phyloP scores from a whole-genome alignment of 2,797 vertebrate species.

The Selene dorsalis region DNA sequence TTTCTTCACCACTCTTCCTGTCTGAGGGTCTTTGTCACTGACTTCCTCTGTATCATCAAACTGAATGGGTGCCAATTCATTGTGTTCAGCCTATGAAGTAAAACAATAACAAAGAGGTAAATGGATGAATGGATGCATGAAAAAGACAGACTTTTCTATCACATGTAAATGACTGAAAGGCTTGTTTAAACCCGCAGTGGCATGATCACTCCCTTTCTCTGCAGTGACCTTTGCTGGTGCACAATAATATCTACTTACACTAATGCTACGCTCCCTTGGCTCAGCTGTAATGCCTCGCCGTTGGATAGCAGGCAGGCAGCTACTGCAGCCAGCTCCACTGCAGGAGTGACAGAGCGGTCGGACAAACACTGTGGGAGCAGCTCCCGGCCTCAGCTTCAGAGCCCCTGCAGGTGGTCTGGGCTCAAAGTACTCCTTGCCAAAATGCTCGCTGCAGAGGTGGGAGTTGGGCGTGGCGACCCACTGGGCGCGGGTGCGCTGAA shows the following conservation, averaged over 20 bases:
- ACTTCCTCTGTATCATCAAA: conserved; percentile 14
- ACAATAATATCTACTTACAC: conserved; percentile 60
- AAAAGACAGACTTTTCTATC: too few relatives aligned
- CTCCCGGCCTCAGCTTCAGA: conserved; percentile 77
- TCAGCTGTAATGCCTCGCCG: conserved; percentile 38
- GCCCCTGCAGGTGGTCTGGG: conserved; percentile 39
- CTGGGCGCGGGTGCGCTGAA: conserved; percentile 78
- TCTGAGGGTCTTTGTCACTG: conserved; percentile 13
- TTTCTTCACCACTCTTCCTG: conserved; percentile 5
- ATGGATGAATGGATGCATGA: background rate
- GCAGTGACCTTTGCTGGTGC: background rate
- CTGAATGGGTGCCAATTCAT: conserved; percentile 9
- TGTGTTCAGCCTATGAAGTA: conserved; percentile 48
- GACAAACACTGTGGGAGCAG: conserved; percentile 83
- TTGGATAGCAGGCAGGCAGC: conserved; percentile 72
- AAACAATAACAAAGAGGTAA: background rate
- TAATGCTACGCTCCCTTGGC: conserved; percentile 15
- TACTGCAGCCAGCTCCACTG: conserved; percentile 60
- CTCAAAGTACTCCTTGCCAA: conserved; percentile 85
- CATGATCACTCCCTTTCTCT: background rate
- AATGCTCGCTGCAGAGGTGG: conserved; percentile 85
- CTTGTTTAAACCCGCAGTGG: background rate
- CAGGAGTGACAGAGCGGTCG: conserved; percentile 76
- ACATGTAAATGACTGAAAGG: background rate
- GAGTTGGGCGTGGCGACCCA: conserved; percentile 80